Evolutionary conservation across 1,140 invertebrate genomes (phyloP), one percentile per base, ranked within the genome.

Genomic region (Belonocnema kinseyi): DNA sequence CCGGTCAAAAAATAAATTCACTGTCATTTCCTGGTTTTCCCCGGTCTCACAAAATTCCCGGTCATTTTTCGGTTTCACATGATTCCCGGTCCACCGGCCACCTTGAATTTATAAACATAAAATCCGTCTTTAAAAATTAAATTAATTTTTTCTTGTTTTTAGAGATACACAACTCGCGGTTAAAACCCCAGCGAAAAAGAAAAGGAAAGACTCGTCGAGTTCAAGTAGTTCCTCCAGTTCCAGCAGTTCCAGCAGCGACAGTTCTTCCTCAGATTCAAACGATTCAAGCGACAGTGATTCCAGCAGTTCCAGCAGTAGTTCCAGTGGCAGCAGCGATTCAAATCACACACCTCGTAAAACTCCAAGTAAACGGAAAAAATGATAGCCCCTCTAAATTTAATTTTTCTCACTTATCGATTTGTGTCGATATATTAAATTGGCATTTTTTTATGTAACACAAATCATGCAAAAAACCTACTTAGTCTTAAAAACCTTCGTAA

Each of bases 231-330:
- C 72, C 73, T 82, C 80, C 4, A 86, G 82, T 76, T 82, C 83
- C n/a, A 87, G 82, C 75, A 86, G 80, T 51, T 83, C 80, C 19
- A 80, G 75, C 26, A 86, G 83, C 70, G 82, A 76, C 61, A 84
- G 83, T 82, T 66, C 85, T 82, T 66, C 85, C 8, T 87, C 85
- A 0, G 85, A 86, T 40, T 87, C 85, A 10, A 11, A 11, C 7
- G 85, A 87, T 56, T 85, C 85, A 66, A 85, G 80, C 52, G 86
- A 76, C 26, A 86, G 77, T 51, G 80, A 72, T 51, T 85, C 76
- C 46, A 85, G 78, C 54, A 85, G 80, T 19, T 82, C 58, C 19
- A 74, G 71, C 10, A 82, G 75, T 26, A 81, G 74, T 21, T 83
- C 52, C 58, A 85, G 66, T n/a, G 71, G 51, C 40, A 74, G 66